Conservation (phyloP, 2,113 vertebrate species). For the Columba janthina region DNA sequence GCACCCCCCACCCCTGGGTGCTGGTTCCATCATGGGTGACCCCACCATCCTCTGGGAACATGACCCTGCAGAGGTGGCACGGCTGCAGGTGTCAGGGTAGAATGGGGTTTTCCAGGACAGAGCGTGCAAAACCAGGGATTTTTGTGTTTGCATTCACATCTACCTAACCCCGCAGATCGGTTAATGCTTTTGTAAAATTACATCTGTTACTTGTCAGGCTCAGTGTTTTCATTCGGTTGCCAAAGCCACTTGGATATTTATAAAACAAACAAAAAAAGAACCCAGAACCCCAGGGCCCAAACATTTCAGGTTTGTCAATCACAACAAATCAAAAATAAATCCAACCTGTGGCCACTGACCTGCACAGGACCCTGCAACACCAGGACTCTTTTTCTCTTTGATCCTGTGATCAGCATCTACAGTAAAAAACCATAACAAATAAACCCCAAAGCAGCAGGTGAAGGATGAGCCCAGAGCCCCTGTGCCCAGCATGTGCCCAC, state of each 20-base stretch:
- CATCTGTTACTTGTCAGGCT: not conserved
- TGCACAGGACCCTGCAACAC: not conserved
- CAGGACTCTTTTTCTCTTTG: not conserved
- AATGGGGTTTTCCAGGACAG: not conserved
- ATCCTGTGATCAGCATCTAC: not conserved
- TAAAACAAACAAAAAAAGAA: not conserved
- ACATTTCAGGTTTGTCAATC: not conserved
- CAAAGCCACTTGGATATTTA: not conserved
- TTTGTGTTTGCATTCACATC: not conserved
- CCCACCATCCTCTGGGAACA: accelerated
- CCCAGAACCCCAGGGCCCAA: not conserved
- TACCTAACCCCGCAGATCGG: not conserved
- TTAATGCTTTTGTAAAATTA: not conserved
- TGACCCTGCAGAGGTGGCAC: not conserved
- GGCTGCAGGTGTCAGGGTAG: accelerated
- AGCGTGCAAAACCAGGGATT: not conserved
- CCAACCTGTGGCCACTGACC: accelerated
- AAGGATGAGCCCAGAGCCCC: not conserved
- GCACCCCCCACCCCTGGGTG: not conserved
- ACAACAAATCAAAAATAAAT: not conserved
- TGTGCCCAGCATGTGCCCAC: accelerated
- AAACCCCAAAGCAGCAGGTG: not conserved
- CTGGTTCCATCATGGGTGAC: accelerated
- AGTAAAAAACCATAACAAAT: not conserved
- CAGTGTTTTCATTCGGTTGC: not conserved